Evolutionary conservation across 1,140 invertebrate genomes (phyloP).

Genomic region (Drosophila oshimai): DNA sequence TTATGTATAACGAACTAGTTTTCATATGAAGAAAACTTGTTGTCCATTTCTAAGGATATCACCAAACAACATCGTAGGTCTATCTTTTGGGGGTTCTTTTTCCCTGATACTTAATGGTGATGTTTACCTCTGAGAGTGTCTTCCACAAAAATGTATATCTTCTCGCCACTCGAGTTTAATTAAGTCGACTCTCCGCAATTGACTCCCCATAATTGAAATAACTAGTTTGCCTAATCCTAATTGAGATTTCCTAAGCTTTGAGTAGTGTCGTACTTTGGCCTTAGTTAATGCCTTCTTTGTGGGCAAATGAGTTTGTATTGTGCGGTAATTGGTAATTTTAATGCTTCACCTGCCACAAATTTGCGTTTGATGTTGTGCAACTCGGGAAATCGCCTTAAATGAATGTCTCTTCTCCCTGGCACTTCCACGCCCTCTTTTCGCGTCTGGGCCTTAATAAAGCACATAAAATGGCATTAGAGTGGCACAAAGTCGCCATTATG

Average conservation of each 20-base stretch:
- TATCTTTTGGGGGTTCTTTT: too few relatives aligned
- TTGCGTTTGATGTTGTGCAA: conserved; percentile 53
- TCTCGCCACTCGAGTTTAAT: conserved; percentile 7
- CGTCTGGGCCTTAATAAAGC: conserved; percentile 63
- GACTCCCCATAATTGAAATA: conserved; percentile 12
- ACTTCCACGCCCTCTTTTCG: neutral
- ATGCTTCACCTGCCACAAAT: conserved; percentile 74
- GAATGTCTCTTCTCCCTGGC: conserved; percentile 9
- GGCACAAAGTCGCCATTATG: conserved; percentile 75
- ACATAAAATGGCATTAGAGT: conserved; percentile 74
- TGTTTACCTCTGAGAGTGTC: too few relatives aligned
- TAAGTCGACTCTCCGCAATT: neutral
- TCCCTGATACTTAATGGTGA: too few relatives aligned
- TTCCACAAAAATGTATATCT: neutral
- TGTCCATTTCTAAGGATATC: too few relatives aligned
- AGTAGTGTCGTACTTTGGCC: neutral
- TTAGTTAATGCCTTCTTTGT: conserved; percentile 19
- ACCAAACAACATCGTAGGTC: too few relatives aligned
- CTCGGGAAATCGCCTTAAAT: conserved; percentile 34
- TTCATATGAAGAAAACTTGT: too few relatives aligned
- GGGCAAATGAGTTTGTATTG: conserved; percentile 40
- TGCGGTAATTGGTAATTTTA: conserved; percentile 69
- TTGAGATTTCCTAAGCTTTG: conserved; percentile 30
- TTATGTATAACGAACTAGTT: too few relatives aligned
- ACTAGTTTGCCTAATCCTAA: conserved; percentile 35